These are phyloP conservation scores for Pogonomyrmex californicus DNA, from an alignment of 1,140 invertebrate genomes.

Conservation along the genomic window DNA sequence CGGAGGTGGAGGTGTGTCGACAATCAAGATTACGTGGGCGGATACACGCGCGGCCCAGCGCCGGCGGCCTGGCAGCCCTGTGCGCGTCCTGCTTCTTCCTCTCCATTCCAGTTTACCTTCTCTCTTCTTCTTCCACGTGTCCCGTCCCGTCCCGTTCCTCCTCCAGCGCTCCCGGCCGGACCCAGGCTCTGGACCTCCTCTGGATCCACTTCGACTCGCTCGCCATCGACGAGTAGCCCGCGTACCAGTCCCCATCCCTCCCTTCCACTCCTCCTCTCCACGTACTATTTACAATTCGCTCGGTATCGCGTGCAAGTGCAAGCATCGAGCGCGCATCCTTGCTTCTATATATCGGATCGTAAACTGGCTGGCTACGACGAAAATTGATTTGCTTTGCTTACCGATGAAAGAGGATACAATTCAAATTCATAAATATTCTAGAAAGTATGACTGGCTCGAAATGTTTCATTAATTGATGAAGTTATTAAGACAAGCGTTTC, in stretches of 20 bases:
- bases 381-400: conserved; percentile 12
- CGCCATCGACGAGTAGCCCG: conserved; percentile 60
- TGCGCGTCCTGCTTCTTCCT: conserved; percentile 70
- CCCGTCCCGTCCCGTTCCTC: not conserved
- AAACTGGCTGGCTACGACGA: not conserved
- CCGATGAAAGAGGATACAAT: not conserved
- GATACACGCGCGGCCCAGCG: conserved; percentile 79
- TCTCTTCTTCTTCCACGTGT: not conserved
- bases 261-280: not conserved
- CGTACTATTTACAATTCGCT: conserved; percentile 75
- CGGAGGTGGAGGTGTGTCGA: conserved; percentile 83
- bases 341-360: conserved; percentile 1
- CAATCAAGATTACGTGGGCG: conserved; percentile 81
- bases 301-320: conserved; percentile 62
- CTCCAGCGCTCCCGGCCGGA: conserved; percentile 14
- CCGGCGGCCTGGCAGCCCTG: conserved; percentile 80
- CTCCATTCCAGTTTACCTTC: conserved; percentile 9
- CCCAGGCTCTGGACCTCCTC: conserved; percentile 32
- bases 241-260: conserved; percentile 28
- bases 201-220: conserved; percentile 26
- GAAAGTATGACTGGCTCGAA: no score
- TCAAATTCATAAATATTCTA: not conserved
- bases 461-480: not conserved
- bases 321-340: conserved; percentile 44
- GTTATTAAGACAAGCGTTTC: not conserved